These are phyloP conservation scores for Lagenorhynchus albirostris DNA, from an alignment of 2,113 vertebrate genomes.

Conservation along the genomic window DNA sequence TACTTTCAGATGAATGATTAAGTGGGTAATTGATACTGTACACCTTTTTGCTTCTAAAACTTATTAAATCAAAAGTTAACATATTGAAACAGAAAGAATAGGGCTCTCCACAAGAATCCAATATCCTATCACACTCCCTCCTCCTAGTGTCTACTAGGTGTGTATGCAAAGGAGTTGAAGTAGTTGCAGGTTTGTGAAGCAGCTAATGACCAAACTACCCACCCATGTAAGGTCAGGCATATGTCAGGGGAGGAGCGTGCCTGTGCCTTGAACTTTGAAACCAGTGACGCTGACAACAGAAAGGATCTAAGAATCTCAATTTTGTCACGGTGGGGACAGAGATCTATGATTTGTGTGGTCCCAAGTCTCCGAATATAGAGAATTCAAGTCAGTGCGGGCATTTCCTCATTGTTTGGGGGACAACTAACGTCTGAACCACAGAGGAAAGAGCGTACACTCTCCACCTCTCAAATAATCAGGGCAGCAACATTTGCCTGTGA, in stretches of 20 bases:
- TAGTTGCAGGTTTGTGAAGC: background rate
- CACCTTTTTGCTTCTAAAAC: background rate
- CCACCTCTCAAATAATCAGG: background rate
- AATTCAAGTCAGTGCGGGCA: background rate
- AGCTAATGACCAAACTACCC: background rate
- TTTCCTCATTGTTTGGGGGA: background rate
- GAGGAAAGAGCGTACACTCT: no score
- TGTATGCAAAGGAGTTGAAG: background rate
- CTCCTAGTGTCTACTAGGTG: background rate
- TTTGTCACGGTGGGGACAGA: background rate
- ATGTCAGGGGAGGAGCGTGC: background rate
- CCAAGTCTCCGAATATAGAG: rapidly evolving
- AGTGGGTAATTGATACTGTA: background rate
- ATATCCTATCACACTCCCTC: background rate
- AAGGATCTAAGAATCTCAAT: background rate
- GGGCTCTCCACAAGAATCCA: background rate
- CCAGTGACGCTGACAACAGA: background rate
- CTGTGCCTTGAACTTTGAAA: background rate
- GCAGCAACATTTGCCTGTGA: background rate
- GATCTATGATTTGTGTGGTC: background rate
- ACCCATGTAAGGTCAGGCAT: no score
- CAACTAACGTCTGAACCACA: background rate
- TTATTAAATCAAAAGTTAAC: background rate
- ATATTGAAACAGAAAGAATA: background rate
- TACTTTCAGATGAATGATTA: background rate